Evolutionary conservation across 2,113 vertebrate species (phyloP), one percentile per base, ranked within the genome.

Genomic region (Grallaria varia): DNA sequence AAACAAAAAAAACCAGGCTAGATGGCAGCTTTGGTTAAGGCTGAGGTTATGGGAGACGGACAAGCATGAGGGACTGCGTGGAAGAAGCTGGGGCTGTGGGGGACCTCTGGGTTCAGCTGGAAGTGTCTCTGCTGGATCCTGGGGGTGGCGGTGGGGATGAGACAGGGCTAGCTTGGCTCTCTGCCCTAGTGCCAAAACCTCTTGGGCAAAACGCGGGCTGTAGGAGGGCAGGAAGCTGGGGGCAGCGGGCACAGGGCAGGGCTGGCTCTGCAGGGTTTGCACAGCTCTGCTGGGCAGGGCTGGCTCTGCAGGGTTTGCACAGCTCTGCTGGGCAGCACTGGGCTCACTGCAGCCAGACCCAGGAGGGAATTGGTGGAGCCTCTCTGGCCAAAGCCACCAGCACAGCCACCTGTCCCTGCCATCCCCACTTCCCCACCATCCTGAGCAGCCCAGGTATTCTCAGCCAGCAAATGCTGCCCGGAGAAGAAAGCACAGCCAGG

Each of bases 11-110:
- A 45, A 49, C 0, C 47, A 89, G 86, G 68, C 91, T 83, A 81
- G 76, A 84, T 40, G 87, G 83, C 82, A 95, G 82, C 92, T 96
- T 95, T 97, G 96, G 96, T 96, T 95, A 88, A 74, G 85, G 85
- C 82, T 94, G 94, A 91, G 68, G 88, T 71, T 52, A 55, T 0
- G 1, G 75, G 88, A 82, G 44, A 77, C 6, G 88, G 79, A 75
- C 16, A 50, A 83, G 78, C 49, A 35, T 0, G 33, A 60, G 50
- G 62, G 33, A 77, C 47, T 9, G 33, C 0, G 0, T 40, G 69
- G 76, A 79, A 78, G 35, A 77, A 82, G 84, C 49, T 9, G 28
- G 73, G 37, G 68, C 69, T n/a, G 35, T 0, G 0, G 50, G 62
- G 21, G 55, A 40, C 71, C 88, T 40, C 62, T 13, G 47, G 40